A percentile compares a stretch with the other conserved stretches of the same genome.
phyloP scores from a whole-genome alignment of 2,797 vertebrate genomes.

The Darevskia nairensis region DNA sequence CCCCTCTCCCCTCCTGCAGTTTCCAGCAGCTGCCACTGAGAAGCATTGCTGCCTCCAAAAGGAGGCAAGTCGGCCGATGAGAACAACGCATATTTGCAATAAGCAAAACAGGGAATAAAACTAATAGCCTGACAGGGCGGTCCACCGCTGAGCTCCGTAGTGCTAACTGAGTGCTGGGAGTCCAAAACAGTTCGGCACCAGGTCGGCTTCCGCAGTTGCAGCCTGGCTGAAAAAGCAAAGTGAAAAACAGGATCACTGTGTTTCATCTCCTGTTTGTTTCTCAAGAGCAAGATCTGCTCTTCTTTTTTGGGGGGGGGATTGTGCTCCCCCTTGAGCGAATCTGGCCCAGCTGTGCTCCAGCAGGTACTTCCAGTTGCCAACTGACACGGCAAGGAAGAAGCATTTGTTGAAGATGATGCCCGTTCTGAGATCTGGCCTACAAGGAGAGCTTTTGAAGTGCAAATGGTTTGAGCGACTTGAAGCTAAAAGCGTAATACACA shows the following conservation, averaged over 20 bases:
- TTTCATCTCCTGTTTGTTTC: not conserved
- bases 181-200: no score
- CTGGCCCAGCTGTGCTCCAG: not conserved
- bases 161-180: not conserved
- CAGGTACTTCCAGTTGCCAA: not conserved
- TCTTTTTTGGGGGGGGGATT: not conserved
- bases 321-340: not conserved
- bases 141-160: no score
- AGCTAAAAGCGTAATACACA: not conserved
- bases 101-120: not conserved
- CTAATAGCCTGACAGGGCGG: no score
- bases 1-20: no score
- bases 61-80: no score
- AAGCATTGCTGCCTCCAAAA: no score
- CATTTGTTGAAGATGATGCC: not conserved
- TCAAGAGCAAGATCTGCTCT: not conserved
- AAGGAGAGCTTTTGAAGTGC: slow-evolving; percentile 5
- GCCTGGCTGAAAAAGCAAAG: not conserved
- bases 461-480: not conserved
- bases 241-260: not conserved
- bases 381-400: not conserved
- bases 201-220: not conserved
- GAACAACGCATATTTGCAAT: not conserved
- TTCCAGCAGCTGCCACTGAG: no score
- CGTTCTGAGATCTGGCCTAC: not conserved